Conservation (phyloP, 92 coral and sea anemone species). For the Paragorgia papillata region DNA sequence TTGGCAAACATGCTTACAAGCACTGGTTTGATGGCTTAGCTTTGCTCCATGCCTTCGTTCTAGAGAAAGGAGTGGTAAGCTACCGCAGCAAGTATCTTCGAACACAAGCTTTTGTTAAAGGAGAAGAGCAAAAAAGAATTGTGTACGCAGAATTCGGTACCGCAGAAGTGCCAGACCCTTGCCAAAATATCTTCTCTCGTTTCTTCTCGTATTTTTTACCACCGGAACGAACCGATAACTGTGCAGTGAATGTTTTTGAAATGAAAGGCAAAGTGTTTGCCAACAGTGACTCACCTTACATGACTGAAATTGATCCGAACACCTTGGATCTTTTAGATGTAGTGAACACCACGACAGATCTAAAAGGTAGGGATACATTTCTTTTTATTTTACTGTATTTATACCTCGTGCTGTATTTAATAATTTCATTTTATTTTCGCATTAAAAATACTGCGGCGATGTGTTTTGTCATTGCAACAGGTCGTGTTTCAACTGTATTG, state of each 20-base stretch:
- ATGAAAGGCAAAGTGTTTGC: constrained; percentile 84
- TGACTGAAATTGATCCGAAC: constrained; percentile 74
- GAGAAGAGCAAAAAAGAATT: constrained; percentile 70
- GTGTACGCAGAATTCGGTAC: constrained; percentile 95
- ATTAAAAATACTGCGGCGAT: too few relatives aligned
- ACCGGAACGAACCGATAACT: constrained; percentile 92
- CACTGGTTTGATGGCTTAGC: constrained; percentile 99
- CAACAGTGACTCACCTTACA: constrained; percentile 90
- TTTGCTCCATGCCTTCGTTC: constrained; percentile 79
- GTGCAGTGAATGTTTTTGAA: constrained; percentile 63
- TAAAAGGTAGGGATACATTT: constrained; percentile 72
- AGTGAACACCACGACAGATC: constrained; percentile 80
- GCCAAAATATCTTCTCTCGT: constrained; percentile 90
- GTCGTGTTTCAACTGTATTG: too few relatives aligned
- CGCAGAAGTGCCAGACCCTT: constrained; percentile 91
- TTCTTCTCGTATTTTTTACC: constrained; percentile 91
- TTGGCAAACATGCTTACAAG: constrained; percentile 80
- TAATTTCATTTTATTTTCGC: too few relatives aligned
- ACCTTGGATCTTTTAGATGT: constrained; percentile 68
- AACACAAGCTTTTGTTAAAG: constrained; percentile 83
- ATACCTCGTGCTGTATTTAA: too few relatives aligned
- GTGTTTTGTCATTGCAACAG: too few relatives aligned
- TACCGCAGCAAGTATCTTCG: constrained; percentile 82
- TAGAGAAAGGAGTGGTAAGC: constrained; percentile 86
- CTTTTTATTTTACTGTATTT: too few relatives aligned